Conservation (phyloP, 1,140 invertebrate species). For the Nylanderia fulva region DNA sequence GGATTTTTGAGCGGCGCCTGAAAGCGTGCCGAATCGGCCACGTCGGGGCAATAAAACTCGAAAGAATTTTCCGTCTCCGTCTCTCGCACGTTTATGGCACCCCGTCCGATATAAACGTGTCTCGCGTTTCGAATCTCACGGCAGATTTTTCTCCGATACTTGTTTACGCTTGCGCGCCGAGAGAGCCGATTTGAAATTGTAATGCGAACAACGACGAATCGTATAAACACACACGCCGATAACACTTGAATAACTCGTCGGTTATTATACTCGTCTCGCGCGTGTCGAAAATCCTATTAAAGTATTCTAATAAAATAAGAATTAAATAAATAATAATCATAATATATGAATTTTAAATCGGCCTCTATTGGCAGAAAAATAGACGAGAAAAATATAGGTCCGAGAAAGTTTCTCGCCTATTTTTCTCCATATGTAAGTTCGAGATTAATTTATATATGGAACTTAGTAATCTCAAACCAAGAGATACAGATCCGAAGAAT, state of each 20-base stretch:
- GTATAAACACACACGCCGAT: not conserved
- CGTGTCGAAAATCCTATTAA: conserved; percentile 32
- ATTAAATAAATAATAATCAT: too few species aligned
- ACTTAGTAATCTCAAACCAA: too few species aligned
- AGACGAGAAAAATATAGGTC: too few species aligned
- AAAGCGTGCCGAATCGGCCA: conserved; percentile 82
- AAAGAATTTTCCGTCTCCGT: conserved; percentile 72
- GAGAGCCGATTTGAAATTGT: conserved; percentile 49
- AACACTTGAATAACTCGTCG: conserved; percentile 44
- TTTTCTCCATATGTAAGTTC: too few species aligned
- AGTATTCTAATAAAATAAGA: conserved; percentile 37
- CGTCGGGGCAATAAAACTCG: conserved; percentile 81
- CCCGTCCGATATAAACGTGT: conserved; percentile 49
- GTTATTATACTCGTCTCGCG: conserved; percentile 37
- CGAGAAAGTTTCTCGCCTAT: too few species aligned
- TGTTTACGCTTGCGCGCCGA: conserved; percentile 24
- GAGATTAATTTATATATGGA: too few species aligned
- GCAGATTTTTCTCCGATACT: conserved; percentile 25
- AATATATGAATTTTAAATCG: too few species aligned
- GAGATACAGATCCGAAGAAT: too few species aligned
- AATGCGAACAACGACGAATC: conserved; percentile 30
- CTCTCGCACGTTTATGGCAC: conserved; percentile 50
- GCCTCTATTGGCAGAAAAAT: too few species aligned
- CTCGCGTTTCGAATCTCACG: conserved; percentile 38
- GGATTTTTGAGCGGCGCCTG: conserved; percentile 83